Evolutionary conservation across 2,797 vertebrate genomes (phyloP).

Genomic region (Nyctibius grandis): DNA sequence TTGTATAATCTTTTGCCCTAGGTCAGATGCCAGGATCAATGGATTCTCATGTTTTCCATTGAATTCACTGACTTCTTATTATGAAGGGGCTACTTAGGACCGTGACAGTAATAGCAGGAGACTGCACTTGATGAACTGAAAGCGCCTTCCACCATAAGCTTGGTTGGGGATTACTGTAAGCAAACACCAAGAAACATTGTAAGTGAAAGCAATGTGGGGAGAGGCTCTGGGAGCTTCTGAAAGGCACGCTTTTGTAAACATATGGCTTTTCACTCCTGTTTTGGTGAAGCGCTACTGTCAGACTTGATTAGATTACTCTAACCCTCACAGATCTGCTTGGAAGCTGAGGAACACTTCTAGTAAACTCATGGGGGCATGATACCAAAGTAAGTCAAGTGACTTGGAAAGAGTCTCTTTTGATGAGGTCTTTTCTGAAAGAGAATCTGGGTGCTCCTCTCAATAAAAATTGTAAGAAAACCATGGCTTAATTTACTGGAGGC

Average conservation of each 20-base stretch:
- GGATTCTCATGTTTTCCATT: neutral
- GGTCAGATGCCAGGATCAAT: slow-evolving; percentile 15
- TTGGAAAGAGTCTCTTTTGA: neutral
- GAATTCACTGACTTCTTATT: neutral
- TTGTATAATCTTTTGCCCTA: slow-evolving; percentile 13
- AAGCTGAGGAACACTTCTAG: neutral
- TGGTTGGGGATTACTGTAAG: neutral
- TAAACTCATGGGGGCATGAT: neutral
- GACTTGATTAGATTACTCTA: neutral
- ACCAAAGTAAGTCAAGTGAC: neutral
- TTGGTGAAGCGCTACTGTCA: neutral
- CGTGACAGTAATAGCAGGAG: neutral
- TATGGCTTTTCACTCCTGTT: neutral
- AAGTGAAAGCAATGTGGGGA: neutral
- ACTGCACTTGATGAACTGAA: neutral
- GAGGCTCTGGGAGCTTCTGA: neutral
- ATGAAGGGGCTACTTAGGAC: neutral
- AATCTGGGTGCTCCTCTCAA: neutral
- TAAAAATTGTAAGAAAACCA: neutral
- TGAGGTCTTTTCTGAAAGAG: neutral
- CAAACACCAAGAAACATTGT: neutral
- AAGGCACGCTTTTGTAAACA: neutral
- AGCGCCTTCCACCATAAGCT: neutral
- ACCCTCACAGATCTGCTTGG: neutral
- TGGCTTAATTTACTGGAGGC: neutral